A percentile compares a stretch with the other conserved stretches of the same genome.
Evolutionary conservation across 2,888 invertebrate genomes (phyloP).

Genomic region (Habrosyne pyritoides): DNA sequence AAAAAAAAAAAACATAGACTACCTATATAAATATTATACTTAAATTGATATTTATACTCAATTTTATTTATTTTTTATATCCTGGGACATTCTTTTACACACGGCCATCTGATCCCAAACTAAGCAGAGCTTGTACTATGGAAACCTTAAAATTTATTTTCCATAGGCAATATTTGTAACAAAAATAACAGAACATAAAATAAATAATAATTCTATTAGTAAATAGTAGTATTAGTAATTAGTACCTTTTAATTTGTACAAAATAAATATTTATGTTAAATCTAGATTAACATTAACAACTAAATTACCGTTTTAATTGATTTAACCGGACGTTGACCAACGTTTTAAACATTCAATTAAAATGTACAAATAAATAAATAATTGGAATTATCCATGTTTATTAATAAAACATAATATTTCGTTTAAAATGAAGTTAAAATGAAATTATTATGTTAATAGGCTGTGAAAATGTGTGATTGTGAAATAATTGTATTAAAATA

Average conservation of each 20-base stretch:
- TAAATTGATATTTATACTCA: too few species aligned
- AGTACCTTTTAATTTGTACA: neutral
- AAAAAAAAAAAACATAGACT: too few species aligned
- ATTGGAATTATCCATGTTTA: neutral
- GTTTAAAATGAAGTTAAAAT: neutral
- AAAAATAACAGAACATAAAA: too few species aligned
- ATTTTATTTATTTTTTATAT: too few species aligned
- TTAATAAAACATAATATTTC: neutral
- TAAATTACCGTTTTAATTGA: neutral
- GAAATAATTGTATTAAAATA: neutral
- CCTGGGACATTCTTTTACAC: too few species aligned
- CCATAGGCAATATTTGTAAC: too few species aligned
- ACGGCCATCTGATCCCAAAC: too few species aligned
- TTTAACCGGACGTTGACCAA: neutral
- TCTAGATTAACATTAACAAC: neutral
- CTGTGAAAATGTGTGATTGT: neutral
- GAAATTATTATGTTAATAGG: neutral
- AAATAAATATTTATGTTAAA: neutral
- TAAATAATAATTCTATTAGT: neutral
- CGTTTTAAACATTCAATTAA: neutral
- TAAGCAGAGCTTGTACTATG: too few species aligned
- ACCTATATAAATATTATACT: too few species aligned
- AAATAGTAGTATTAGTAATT: too few species aligned
- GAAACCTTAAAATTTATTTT: too few species aligned
- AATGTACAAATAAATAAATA: neutral